Base-by-base conservation (phyloP, 1,140 invertebrate genomes). In the Papilio polytes region DNA sequence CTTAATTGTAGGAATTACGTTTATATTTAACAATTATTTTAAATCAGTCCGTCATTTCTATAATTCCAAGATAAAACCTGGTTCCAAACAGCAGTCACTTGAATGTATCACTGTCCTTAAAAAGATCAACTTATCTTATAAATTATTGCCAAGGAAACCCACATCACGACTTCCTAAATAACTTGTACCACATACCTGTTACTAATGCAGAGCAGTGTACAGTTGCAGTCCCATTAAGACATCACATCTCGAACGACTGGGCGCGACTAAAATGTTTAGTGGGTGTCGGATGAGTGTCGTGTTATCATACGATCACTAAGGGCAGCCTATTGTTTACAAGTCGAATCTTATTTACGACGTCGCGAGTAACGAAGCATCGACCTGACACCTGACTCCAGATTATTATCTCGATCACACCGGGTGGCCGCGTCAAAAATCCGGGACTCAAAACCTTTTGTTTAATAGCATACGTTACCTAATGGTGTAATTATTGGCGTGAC, bases 261-360 rank as follows among this genome's bases (percentile, higher is more conserved):
- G 74, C 15, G 74, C 31, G 74, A n/a, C 74, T 56, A 81, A 83
- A 87, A 85, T 85, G 83, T 87, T 89, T 87, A 31, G 59, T 70
- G 26, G 63, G 63, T 85, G 80, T 78, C 80, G 73, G 78, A 86
- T 63, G 73, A 82, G 56, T 83, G 83, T 51, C 72, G 78, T 51
- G 81, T 63, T 90, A 92, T 92, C 89, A 80, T 22, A 46, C 74
- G 84, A 90, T 90, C 89, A 44, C 85, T 78, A 83, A 86, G 87
- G 82, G 86, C 81, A 83, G 78, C 85, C 83, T 85, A 94, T 94
- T 94, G 92, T 92, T 87, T 89, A 85, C 87, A 83, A 88, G 91
- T 91, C 90, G 90, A 93, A 92, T 86, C 88, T 90, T 90, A 92
- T 94, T 91, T 89, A 94, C 84, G 87, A 84, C 83, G 88, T 88